Evolutionary conservation across 2,888 invertebrate genomes (phyloP).

Genomic region (Andrena flavipes): DNA sequence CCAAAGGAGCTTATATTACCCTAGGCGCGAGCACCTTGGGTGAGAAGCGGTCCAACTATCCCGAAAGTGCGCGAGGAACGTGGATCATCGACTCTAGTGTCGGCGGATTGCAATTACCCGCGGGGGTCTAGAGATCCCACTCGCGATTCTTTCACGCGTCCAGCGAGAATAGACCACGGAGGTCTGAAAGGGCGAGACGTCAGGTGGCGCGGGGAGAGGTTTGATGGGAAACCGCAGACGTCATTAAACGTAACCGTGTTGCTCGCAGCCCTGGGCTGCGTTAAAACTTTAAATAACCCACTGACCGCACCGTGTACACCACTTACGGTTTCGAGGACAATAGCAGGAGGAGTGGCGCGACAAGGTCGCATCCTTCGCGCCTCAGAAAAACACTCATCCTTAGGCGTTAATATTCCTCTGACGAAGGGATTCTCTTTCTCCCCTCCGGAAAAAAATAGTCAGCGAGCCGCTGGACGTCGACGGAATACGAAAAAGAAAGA

Average conservation of each 20-base stretch:
- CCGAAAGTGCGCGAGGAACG: no score
- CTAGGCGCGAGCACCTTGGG: no score
- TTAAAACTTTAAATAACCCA: slow-evolving; percentile 78
- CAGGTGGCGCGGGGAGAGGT: slow-evolving; percentile 65
- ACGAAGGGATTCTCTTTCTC: slow-evolving; percentile 24
- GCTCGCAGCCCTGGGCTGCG: slow-evolving; percentile 53
- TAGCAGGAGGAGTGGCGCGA: slow-evolving; percentile 42
- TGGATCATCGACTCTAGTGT: no score
- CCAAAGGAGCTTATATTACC: no score
- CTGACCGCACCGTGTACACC: slow-evolving; percentile 70
- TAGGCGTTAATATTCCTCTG: slow-evolving; percentile 41
- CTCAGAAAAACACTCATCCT: slow-evolving; percentile 42
- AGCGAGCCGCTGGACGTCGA: not conserved
- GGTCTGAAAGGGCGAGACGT: slow-evolving; percentile 43
- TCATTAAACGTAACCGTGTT: slow-evolving; percentile 73
- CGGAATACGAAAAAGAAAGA: not conserved
- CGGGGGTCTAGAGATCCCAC: no score
- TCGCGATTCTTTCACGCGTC: not conserved
- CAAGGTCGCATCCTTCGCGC: slow-evolving; percentile 52
- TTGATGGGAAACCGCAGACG: slow-evolving; percentile 81
- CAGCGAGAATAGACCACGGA: not conserved
- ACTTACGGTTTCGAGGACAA: slow-evolving; percentile 66
- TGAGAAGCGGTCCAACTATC: no score
- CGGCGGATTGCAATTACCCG: no score
- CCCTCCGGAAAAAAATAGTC: not conserved